Evolutionary conservation across 92 coral and sea anemone genomes (phyloP).

Genomic region (Actinernus sp.): DNA sequence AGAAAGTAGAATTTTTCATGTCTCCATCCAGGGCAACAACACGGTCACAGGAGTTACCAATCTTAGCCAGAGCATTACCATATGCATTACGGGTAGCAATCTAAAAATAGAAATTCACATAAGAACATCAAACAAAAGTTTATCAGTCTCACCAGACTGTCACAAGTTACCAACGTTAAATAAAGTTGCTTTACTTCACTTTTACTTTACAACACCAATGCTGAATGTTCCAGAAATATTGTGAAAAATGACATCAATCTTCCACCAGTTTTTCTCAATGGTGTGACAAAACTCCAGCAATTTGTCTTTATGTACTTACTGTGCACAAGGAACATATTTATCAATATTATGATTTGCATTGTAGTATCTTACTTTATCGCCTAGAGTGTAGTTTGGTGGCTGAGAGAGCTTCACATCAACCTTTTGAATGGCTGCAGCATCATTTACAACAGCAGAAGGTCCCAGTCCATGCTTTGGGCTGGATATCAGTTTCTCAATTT

Average conservation of each 20-base stretch:
- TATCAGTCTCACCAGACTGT: too few relatives aligned
- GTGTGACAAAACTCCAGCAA: too few relatives aligned
- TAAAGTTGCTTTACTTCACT: too few relatives aligned
- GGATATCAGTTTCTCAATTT: conserved; percentile 49
- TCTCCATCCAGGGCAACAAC: conserved; percentile 95
- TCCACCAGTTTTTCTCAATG: not conserved
- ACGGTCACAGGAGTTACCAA: conserved; percentile 78
- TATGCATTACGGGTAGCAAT: conserved; percentile 92
- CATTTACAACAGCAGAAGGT: conserved; percentile 81
- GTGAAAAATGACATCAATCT: too few relatives aligned
- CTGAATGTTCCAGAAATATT: too few relatives aligned
- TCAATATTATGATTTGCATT: too few relatives aligned
- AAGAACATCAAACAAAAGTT: too few relatives aligned
- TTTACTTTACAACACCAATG: too few relatives aligned
- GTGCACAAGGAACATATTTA: too few relatives aligned
- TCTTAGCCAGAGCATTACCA: conserved; percentile 81
- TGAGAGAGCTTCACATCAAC: conserved; percentile 60
- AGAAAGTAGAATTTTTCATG: conserved; percentile 92
- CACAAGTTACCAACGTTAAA: too few relatives aligned
- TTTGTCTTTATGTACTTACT: too few relatives aligned
- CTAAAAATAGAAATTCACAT: conserved; percentile 41
- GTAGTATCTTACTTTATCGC: conserved; percentile 96
- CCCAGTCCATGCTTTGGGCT: conserved; percentile 51
- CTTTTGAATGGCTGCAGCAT: conserved; percentile 61
- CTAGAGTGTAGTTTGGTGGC: conserved; percentile 90